phyloP scores from a whole-genome alignment of 2,113 vertebrate genomes.

The Apodemus sylvaticus region DNA sequence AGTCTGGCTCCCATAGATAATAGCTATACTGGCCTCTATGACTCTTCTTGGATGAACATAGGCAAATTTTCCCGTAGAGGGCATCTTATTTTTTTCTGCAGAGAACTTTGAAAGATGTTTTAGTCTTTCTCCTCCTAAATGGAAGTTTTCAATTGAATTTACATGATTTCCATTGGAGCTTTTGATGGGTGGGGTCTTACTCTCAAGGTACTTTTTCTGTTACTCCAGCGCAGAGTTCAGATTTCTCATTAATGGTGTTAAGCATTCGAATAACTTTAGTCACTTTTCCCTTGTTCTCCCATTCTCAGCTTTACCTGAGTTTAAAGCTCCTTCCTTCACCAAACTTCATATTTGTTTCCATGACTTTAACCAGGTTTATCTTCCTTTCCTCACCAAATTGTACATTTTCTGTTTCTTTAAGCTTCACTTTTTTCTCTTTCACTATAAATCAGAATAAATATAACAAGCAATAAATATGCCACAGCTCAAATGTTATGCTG shows the following conservation, averaged over 20 bases:
- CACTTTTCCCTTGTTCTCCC: no score
- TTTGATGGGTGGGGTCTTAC: not conserved
- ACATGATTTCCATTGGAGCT: not conserved
- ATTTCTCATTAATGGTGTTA: not conserved
- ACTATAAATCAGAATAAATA: not conserved
- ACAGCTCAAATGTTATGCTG: not conserved
- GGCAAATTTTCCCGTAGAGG: not conserved
- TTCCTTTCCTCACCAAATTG: not conserved
- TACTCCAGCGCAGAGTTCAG: not conserved
- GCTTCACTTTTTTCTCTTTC: not conserved
- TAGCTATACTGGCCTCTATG: not conserved
- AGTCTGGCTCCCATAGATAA: not conserved
- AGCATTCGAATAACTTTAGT: not conserved
- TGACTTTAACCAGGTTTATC: not conserved
- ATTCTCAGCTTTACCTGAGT: not conserved
- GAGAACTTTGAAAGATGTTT: not conserved
- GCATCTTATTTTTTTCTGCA: not conserved
- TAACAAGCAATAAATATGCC: not conserved
- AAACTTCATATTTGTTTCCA: not conserved
- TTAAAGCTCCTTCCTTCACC: not conserved
- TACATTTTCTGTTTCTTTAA: not conserved
- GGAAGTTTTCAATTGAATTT: not conserved
- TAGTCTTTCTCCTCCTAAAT: not conserved
- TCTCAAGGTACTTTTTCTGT: not conserved
- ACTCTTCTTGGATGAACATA: not conserved